These are phyloP conservation scores for Gracilinanus agilis DNA, from an alignment of 2,113 vertebrate species.

Conservation along the genomic window DNA sequence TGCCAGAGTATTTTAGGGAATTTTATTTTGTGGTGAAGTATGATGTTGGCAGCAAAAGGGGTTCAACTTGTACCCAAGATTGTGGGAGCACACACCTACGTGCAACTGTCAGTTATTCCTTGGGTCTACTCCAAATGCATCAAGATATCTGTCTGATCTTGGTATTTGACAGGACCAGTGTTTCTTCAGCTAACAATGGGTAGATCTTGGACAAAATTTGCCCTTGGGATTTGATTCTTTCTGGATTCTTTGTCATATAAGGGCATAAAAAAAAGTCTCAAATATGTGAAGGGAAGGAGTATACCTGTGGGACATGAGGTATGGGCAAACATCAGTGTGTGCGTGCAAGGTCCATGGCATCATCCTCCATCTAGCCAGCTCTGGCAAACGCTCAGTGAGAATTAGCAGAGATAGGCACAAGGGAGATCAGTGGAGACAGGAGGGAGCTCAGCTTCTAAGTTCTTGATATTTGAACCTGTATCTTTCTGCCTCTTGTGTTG, in stretches of 20 bases:
- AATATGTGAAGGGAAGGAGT: background rate
- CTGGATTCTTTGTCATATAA: background rate
- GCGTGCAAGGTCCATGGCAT: background rate
- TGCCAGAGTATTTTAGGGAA: background rate
- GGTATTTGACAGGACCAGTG: background rate
- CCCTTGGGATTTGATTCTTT: background rate
- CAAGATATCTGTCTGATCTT: background rate
- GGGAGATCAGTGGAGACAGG: background rate
- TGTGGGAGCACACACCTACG: background rate
- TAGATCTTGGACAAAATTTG: background rate
- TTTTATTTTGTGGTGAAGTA: background rate
- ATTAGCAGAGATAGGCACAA: background rate
- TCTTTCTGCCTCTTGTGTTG: background rate
- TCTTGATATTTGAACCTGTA: background rate
- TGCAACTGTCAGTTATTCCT: background rate
- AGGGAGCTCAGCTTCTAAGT: background rate
- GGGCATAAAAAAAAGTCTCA: too few relatives aligned
- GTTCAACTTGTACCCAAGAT: background rate
- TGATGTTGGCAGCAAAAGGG: background rate
- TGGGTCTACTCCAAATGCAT: background rate
- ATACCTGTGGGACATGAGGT: background rate
- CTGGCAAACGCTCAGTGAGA: background rate
- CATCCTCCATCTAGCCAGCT: background rate
- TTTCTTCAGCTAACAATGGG: background rate
- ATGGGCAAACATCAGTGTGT: background rate